phyloP scores from a whole-genome alignment of 2,113 vertebrate genomes.

The Typhlomys cinereus region DNA sequence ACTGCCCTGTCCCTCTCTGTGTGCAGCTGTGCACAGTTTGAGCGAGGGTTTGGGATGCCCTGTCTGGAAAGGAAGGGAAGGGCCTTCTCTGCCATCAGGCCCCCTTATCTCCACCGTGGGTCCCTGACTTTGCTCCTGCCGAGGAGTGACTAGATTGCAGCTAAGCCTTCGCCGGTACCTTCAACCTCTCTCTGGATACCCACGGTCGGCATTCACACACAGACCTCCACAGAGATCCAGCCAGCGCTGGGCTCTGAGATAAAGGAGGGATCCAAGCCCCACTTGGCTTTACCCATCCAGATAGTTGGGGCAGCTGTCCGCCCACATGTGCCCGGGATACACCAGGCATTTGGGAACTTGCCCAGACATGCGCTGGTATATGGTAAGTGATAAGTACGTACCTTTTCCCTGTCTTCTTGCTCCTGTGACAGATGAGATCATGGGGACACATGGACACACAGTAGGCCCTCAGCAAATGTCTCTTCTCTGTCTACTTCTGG shows the following conservation, averaged over 20 bases:
- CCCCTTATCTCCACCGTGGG: not conserved
- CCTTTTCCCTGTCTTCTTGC: not conserved
- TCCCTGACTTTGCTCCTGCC: not conserved
- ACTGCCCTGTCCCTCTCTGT: rapidly evolving
- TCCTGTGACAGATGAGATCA: not conserved
- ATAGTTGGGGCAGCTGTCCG: too few relatives aligned
- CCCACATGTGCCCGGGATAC: rapidly evolving
- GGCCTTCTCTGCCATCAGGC: not conserved
- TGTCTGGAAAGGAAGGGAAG: too few relatives aligned
- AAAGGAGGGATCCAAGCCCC: not conserved
- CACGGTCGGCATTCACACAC: not conserved
- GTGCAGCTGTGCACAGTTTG: not conserved
- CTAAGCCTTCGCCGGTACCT: not conserved
- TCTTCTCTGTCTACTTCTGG: not conserved
- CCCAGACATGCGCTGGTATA: not conserved
- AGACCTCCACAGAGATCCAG: not conserved
- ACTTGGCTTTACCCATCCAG: not conserved
- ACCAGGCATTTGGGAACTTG: rapidly evolving
- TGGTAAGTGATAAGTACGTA: not conserved
- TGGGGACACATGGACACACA: not conserved
- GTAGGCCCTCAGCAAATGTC: rapidly evolving
- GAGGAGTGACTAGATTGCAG: not conserved
- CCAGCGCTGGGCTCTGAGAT: not conserved
- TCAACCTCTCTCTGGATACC: not conserved
- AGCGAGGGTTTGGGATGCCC: not conserved